phyloP scores from a whole-genome alignment of 2,888 invertebrate genomes.

The Odontocolon sp. region DNA sequence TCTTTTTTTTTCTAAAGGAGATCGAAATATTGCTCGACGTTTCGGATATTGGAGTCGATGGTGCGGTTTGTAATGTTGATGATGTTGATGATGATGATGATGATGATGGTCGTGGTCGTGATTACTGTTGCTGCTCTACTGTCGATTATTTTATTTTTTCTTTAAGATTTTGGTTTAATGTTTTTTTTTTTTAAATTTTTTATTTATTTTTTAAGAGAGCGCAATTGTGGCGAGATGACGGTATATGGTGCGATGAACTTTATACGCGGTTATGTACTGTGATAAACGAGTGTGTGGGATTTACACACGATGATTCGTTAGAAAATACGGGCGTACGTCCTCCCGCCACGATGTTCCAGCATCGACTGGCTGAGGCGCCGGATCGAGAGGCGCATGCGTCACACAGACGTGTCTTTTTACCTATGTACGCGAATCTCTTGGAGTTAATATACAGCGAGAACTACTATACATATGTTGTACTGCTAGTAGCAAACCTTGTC shows the following conservation, averaged over 20 bases:
- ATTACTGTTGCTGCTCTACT: too few relatives aligned
- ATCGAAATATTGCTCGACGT: background rate
- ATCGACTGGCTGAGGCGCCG: conserved; percentile 71
- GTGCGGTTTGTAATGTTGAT: background rate
- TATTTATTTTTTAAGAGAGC: background rate
- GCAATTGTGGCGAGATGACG: conserved; percentile 27
- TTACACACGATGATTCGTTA: conserved; percentile 37
- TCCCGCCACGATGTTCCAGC: conserved; percentile 69
- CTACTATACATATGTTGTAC: background rate
- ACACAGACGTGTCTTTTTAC: conserved; percentile 12
- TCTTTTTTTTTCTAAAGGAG: conserved; percentile 1
- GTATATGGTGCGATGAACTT: conserved; percentile 42
- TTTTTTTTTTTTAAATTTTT: background rate
- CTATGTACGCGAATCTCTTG: conserved; percentile 13
- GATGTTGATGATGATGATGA: background rate
- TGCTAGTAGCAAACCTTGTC: too few relatives aligned
- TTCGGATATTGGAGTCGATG: background rate
- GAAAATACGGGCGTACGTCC: conserved; percentile 42
- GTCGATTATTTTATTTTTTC: too few relatives aligned
- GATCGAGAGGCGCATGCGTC: conserved; percentile 62
- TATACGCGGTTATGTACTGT: conserved; percentile 11
- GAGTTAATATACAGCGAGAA: conserved; percentile 3
- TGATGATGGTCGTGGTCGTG: background rate
- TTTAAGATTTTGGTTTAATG: too few relatives aligned
- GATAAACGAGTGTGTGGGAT: conserved; percentile 3